A percentile compares a stretch with the other conserved stretches of the same genome.
These are phyloP conservation scores for Acanthaster planci DNA, from an alignment of 35 echinoderm and acorn worm genomes.

Conservation along the genomic window DNA sequence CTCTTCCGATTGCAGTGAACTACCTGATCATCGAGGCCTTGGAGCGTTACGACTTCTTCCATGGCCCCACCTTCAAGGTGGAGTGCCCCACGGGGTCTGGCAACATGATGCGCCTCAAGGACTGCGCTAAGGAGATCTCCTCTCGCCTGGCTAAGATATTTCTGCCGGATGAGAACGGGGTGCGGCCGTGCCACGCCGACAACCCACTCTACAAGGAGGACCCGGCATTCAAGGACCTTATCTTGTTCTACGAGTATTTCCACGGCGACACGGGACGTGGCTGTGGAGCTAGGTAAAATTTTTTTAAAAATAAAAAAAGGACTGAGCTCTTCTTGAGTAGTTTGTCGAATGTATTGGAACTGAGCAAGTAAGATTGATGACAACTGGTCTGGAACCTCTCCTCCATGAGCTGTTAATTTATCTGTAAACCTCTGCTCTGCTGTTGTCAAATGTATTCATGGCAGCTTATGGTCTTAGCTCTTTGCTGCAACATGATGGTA, in stretches of 20 bases:
- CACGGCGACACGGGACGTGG: constrained; percentile 91
- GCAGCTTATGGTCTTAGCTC: too few species aligned
- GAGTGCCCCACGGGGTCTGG: constrained; percentile 97
- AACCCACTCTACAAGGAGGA: constrained; percentile 82
- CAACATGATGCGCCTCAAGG: constrained; percentile 79
- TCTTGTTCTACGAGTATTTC: constrained; percentile 99
- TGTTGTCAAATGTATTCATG: too few species aligned
- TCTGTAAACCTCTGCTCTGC: too few species aligned
- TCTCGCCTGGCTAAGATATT: constrained; percentile 75
- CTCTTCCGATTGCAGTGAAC: constrained; percentile 65
- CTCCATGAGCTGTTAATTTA: too few species aligned
- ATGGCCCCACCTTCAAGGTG: constrained; percentile 84
- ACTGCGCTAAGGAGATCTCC: constrained; percentile 88
- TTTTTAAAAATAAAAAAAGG: neutral
- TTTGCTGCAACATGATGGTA: too few species aligned
- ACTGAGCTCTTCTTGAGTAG: neutral
- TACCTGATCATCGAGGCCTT: constrained; percentile 94
- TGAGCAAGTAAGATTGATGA: neutral
- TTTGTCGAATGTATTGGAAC: neutral
- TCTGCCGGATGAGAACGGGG: constrained; percentile 83
- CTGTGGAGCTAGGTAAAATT: constrained; percentile 86
- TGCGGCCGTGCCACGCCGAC: constrained; percentile 85
- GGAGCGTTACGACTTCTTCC: constrained; percentile 97
- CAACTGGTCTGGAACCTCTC: neutral
- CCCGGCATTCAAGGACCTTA: constrained; percentile 84